Percentiles rank a stretch among this genome's conserved stretches.
Evolutionary conservation across 2,797 vertebrate genomes (phyloP).

Genomic region (Hipposideros larvatus): DNA sequence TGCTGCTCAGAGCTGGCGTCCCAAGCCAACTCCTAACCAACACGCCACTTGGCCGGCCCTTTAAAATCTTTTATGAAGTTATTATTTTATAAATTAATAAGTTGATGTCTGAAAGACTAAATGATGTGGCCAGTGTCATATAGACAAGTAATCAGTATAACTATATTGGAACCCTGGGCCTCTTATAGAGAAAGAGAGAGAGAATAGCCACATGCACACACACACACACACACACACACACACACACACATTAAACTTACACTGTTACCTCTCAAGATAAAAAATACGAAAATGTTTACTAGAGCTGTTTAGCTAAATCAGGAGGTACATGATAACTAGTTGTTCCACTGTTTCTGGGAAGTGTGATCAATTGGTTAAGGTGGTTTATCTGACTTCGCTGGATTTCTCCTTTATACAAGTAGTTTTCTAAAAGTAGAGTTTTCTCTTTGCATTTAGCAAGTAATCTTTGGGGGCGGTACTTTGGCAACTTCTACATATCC

Average conservation of each 20-base stretch:
- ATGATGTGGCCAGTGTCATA: background rate
- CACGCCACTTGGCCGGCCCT: background rate
- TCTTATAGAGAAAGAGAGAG: background rate
- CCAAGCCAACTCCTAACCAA: no score
- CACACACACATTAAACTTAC: background rate
- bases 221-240: background rate
- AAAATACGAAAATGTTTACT: background rate
- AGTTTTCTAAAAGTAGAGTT: constrained; percentile 15
- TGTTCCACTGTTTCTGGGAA: background rate
- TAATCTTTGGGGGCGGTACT: background rate
- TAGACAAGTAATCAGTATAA: background rate
- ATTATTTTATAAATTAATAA: constrained; percentile 42
- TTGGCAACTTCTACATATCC: background rate
- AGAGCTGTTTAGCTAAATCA: background rate
- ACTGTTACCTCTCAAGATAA: background rate
- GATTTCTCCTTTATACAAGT: background rate
- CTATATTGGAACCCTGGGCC: background rate
- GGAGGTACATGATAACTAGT: background rate
- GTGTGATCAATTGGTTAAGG: constrained; percentile 5
- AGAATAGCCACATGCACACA: no score
- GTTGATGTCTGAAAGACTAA: background rate
- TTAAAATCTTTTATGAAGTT: constrained; percentile 49
- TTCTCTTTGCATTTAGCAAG: constrained; percentile 6
- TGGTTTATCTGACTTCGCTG: background rate
- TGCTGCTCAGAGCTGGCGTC: no score